A percentile compares a stretch with the other conserved stretches of the same genome.
Evolutionary conservation across 2,888 invertebrate species (phyloP).

Genomic region (Nomada fucata): DNA sequence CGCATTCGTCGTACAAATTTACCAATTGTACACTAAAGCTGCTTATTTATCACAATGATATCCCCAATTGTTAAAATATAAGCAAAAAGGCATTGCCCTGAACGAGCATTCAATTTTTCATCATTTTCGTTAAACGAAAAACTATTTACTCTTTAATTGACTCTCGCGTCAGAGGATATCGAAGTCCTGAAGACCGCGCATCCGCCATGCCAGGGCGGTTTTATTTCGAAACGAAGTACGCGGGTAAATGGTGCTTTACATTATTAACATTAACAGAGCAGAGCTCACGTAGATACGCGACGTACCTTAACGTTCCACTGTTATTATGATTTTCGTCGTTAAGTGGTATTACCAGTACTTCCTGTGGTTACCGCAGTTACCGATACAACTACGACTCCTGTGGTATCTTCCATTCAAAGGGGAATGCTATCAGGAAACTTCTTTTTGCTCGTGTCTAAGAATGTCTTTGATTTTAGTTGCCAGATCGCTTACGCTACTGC

Average conservation of each 20-base stretch:
- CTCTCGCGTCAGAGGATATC: neutral
- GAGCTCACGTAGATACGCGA: constrained; percentile 17
- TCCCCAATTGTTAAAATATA: neutral
- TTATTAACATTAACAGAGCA: constrained; percentile 31
- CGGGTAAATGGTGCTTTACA: neutral
- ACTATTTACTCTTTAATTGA: constrained; percentile 7
- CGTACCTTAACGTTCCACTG: constrained; percentile 22
- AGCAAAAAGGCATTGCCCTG: neutral
- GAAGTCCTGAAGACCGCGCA: neutral
- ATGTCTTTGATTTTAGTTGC: constrained; percentile 4
- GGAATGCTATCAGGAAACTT: constrained; percentile 6
- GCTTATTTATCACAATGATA: no score
- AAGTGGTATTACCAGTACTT: constrained; percentile 39
- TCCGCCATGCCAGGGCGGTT: neutral
- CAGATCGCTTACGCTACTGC: neutral
- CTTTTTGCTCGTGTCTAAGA: neutral
- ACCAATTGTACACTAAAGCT: no score
- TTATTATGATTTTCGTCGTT: constrained; percentile 46
- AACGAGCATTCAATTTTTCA: no score
- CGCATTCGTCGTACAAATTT: neutral
- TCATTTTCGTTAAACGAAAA: neutral
- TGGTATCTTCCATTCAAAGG: constrained; percentile 6
- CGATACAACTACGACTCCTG: constrained; percentile 19
- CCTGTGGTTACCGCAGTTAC: constrained; percentile 20
- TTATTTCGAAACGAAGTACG: constrained; percentile 5